Evolutionary conservation across 2,797 vertebrate species (phyloP).

Genomic region (Tolypeutes matacus): DNA sequence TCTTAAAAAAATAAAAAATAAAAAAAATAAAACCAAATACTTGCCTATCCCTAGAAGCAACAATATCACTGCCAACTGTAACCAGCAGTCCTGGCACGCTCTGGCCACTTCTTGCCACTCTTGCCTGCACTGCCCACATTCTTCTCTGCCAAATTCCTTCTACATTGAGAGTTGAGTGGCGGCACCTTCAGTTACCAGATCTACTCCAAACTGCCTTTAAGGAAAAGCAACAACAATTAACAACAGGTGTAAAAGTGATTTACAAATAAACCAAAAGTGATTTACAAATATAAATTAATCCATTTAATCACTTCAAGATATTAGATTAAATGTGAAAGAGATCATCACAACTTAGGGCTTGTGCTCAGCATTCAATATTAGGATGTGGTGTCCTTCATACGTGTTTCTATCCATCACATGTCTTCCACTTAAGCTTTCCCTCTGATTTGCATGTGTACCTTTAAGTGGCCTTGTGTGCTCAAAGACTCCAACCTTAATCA

Average conservation of each 20-base stretch:
- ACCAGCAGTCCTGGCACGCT: too few species aligned
- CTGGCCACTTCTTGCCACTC: not conserved
- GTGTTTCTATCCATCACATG: too few species aligned
- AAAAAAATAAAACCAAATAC: not conserved
- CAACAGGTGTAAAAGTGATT: not conserved
- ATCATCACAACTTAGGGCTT: not conserved
- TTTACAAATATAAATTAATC: not conserved
- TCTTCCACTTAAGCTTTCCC: not conserved
- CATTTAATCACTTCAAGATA: not conserved
- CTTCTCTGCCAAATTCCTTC: not conserved
- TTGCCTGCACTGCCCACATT: not conserved
- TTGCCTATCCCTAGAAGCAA: not conserved
- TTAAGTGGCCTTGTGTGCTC: not conserved
- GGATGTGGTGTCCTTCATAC: not conserved
- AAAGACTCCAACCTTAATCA: not conserved
- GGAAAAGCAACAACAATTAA: not conserved
- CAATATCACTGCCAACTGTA: not conserved
- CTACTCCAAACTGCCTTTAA: not conserved
- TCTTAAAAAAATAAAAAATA: too few species aligned
- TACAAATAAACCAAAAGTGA: slow-evolving; percentile 14
- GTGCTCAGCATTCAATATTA: not conserved
- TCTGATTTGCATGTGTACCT: not conserved
- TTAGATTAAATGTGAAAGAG: not conserved
- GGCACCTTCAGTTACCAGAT: not conserved
- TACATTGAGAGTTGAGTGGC: not conserved